Base-by-base conservation (phyloP, 1,140 invertebrate genomes). In the Ceratina calcarata region DNA sequence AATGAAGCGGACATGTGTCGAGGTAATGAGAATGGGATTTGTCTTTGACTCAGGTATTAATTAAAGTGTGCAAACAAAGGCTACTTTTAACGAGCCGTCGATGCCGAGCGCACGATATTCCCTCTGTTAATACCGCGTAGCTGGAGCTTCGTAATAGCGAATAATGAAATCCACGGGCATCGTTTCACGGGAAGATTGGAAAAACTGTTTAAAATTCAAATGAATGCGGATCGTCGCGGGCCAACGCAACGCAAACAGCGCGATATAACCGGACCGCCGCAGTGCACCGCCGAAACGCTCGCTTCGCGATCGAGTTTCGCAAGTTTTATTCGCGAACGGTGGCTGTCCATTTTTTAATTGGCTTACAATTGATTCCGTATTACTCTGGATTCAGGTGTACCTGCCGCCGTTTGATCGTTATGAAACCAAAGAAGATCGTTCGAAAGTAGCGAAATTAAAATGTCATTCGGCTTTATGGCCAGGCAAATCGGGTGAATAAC, bases 121-220 rank as follows among this genome's bases (percentile, higher is more conserved):
- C 22, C 37, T 45, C 37, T 45, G 8, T 37, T 27, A 1, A 32
- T 49, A 69, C 64, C 12, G 65, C n/a, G 45, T 20, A 18, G 24
- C 37, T 7, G n/a, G 2, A 53, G 0, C 20, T 3, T n/a, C 3
- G 68, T 78, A 71, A 78, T 78, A 18, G 45, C 49, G 20, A 37
- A 24, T 71, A 55, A 71, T 55, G 58, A 37, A 64, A 71, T 78
- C 76, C 37, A 62, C n/a, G 67, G 37, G 49, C 4, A n/a, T 70
- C 27, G 67, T 64, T 71, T 78, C 24, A 24, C 60, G 16, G 49
- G 20, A 62, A 71, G 45, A 71, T 45, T 20, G 67, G 27, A 60
- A 45, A 66, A 61, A 45, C 55, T 49, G 57, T 61, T 80, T 75
- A 73, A 73, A 75, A 80, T 80, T 80, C 78, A 80, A 80, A 80